Evolutionary conservation across 2,113 vertebrate genomes (phyloP), one percentile per base, ranked within the genome.

Genomic region (Centrocercus urophasianus): DNA sequence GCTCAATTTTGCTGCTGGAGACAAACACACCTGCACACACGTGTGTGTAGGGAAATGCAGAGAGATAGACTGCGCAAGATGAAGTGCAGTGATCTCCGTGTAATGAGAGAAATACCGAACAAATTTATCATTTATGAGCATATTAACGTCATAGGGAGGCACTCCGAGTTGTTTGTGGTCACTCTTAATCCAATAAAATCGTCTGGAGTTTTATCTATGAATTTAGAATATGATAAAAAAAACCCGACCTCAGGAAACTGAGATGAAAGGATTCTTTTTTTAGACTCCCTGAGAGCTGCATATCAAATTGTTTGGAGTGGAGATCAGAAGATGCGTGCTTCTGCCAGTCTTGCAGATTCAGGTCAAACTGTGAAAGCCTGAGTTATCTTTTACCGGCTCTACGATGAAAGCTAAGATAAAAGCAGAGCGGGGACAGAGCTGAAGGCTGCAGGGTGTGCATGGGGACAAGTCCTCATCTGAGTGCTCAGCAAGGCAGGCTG

Each of bases 211-310:
- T 95, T 95, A 90, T 93, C 93, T 93, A 57, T 47, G 87, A 91
- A 71, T 92, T 85, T 59, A 86, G 82, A 89, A 60, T 89, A 89
- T n/a, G 87, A 83, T 77, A 36, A 43, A 71, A 71, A 93, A 67
- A 70, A 87, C 4, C 38, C 2, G 1, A 78, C 75, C 76, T 69
- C 47, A 83, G 89, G 91, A 91, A 95, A 74, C 0, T 8, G 60
- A 95, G 93, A 97, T 95, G 94, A 95, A 95, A 95, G 93, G 47
- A 3, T 88, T 85, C 96, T 86, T 93, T 88, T 91, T 86, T 89
- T 90, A 95, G 91, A 24, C 66, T 67, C 70, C 73, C 94, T 74
- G 87, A 22, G 75, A 93, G 89, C 94, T 81, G 89, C 94, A 81
- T 86, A 93, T 89, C 89, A 81, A 93, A 91, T 86, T 38, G 38